Base-by-base conservation (phyloP, 2,797 vertebrate species). In the Echiichthys vipera region DNA sequence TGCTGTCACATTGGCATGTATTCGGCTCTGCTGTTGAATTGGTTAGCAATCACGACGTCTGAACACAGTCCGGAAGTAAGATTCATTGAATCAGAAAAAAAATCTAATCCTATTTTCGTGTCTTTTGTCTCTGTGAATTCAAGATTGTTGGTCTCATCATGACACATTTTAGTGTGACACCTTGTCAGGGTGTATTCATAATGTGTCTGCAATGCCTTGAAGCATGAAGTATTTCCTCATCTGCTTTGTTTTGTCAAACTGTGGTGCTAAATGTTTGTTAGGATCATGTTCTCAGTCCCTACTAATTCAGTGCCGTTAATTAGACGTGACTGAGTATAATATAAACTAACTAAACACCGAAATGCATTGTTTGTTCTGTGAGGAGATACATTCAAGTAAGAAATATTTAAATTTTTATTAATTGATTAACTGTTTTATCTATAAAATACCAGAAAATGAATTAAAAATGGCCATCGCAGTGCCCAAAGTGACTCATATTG, bases 1-100 rank as follows among this genome's bases (percentile, higher is more conserved):
- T 43, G 55, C 68, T 39, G 57, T 50, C 45, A 30, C 45, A 20
- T 18, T 77, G 82, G 74, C 84, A 39, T 18, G 51, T 42, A 13
- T n/a, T 74, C 63, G 46, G 32, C 63, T 65, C 59, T 50, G 57
- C 34, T 46, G 36, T 57, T 27, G 42, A 43, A 47, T 36, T 34
- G 43, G 47, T 77, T 58, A 56, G 65, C 32, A 70, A 75, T 75
- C 77, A 66, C 22, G 54, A 69, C 71, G 37, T 78, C 42, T 74
- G 63, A 83, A 63, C 4, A 29, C 54, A 10, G 62, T 78, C 74
- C 68, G 64, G 42, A 80, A 64, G n/a, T n/a, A 63, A 51, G 50
- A 76, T 69, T 77, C 65, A 69, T 51, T 63, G 42, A 67, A 59
- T 40, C 47, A n/a, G 27, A 17, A 20, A n/a, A 34, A 56, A 32